Conservation (phyloP, 1,140 invertebrate genomes). For the Bathynomus jamesi region DNA sequence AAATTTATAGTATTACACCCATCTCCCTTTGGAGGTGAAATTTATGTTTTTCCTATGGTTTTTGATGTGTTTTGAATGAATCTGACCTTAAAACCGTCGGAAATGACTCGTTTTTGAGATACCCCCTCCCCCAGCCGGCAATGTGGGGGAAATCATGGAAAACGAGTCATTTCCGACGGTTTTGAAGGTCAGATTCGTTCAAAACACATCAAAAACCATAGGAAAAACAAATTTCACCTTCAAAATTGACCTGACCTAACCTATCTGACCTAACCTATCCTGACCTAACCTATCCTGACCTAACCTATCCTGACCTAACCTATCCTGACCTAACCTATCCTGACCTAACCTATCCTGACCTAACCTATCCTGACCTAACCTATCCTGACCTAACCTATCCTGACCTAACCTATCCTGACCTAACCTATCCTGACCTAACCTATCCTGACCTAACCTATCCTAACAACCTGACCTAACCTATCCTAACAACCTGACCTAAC, state of each 20-base stretch:
- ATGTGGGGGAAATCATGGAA: too few species aligned
- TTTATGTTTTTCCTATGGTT: too few species aligned
- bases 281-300: conserved; percentile 16
- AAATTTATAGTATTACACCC: too few species aligned
- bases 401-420: conserved; percentile 7
- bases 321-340: background rate
- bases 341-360: background rate
- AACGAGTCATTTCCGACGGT: too few species aligned
- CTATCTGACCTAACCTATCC: conserved; percentile 7
- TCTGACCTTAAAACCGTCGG: too few species aligned
- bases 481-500: conserved; percentile 2
- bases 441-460: conserved; percentile 9
- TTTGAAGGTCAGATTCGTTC: too few species aligned
- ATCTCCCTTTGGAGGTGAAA: too few species aligned
- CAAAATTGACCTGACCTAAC: background rate
- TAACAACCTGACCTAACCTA: conserved; percentile 7
- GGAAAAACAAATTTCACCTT: too few species aligned
- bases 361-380: background rate
- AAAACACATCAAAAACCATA: too few species aligned
- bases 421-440: background rate
- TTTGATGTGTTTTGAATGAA: too few species aligned
- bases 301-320: conserved; percentile 15
- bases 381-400: background rate
- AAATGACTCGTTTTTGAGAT: too few species aligned
- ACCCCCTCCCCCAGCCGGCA: too few species aligned